These are phyloP conservation scores for Encarsia formosa DNA, from an alignment of 2,888 invertebrate genomes.

Conservation along the genomic window DNA sequence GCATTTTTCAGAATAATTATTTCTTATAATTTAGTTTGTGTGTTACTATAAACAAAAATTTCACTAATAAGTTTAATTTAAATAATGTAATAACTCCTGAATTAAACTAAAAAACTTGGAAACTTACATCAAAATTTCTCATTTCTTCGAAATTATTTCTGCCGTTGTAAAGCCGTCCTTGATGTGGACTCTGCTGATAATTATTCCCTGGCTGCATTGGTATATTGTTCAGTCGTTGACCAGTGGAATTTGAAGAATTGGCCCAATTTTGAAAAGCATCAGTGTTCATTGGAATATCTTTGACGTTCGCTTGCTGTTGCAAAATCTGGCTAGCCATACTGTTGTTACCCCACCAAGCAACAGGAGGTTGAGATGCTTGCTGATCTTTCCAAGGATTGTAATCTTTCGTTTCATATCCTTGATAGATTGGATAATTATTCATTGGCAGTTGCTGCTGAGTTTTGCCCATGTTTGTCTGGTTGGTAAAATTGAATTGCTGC, in stretches of 20 bases:
- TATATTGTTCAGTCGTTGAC: conserved; percentile 31
- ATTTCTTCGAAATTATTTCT: conserved; percentile 39
- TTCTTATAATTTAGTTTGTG: too few relatives aligned
- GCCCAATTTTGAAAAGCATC: conserved; percentile 43
- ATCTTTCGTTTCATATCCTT: conserved; percentile 39
- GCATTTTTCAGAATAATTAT: too few relatives aligned
- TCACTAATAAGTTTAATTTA: too few relatives aligned
- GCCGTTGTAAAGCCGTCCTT: conserved; percentile 31
- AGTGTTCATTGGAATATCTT: conserved; percentile 30
- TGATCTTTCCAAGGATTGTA: conserved; percentile 44
- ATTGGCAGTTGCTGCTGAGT: conserved; percentile 17
- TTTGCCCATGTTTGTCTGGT: conserved; percentile 30
- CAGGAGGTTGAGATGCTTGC: conserved; percentile 39
- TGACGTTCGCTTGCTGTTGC: conserved; percentile 29
- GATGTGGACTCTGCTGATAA: conserved; percentile 37
- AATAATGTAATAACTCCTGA: too few relatives aligned
- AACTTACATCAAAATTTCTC: conserved; percentile 38
- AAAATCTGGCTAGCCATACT: conserved; percentile 24
- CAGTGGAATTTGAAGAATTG: conserved; percentile 31
- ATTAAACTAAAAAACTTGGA: too few relatives aligned
- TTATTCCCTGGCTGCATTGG: conserved; percentile 35
- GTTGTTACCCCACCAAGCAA: conserved; percentile 41
- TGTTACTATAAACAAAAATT: too few relatives aligned
- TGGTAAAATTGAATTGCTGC: conserved; percentile 37
- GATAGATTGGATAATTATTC: conserved; percentile 37